phyloP scores from a whole-genome alignment of 2,113 vertebrate species.

The Dascyllus trimaculatus region DNA sequence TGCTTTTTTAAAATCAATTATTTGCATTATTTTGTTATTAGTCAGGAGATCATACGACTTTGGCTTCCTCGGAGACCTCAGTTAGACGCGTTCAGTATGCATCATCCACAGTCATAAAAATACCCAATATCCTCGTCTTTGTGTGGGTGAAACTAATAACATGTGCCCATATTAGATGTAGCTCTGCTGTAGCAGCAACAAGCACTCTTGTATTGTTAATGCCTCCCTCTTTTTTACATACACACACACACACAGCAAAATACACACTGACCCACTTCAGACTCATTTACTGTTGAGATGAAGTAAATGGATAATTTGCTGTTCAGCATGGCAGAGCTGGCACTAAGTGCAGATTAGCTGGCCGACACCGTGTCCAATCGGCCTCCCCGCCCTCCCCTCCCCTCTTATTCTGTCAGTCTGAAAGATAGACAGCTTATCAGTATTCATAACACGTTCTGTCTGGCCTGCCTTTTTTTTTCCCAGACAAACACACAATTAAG shows the following conservation, averaged over 20 bases:
- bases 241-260: constrained; percentile 12
- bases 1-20: too few relatives aligned
- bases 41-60: neutral
- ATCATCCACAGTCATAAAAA: constrained; percentile 31
- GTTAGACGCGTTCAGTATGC: constrained; percentile 28
- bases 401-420: constrained; percentile 54
- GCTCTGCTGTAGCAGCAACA: constrained; percentile 7
- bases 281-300: constrained; percentile 66
- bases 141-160: constrained; percentile 44
- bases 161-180: constrained; percentile 38
- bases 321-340: constrained; percentile 74
- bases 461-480: constrained; percentile 55
- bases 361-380: constrained; percentile 69
- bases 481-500: constrained; percentile 63
- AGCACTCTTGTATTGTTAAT: constrained; percentile 34
- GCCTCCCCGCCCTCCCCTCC: constrained; percentile 8
- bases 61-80: constrained; percentile 5
- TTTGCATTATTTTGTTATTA: too few relatives aligned
- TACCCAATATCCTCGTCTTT: neutral
- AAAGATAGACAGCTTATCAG: constrained; percentile 77
- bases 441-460: constrained; percentile 77
- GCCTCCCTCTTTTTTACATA: neutral
- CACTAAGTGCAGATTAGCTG: constrained; percentile 71
- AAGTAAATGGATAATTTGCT: constrained; percentile 79
- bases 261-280: constrained; percentile 50